These are phyloP conservation scores for Trichonephila clavata DNA, from an alignment of 1,140 invertebrate genomes.

Conservation along the genomic window DNA sequence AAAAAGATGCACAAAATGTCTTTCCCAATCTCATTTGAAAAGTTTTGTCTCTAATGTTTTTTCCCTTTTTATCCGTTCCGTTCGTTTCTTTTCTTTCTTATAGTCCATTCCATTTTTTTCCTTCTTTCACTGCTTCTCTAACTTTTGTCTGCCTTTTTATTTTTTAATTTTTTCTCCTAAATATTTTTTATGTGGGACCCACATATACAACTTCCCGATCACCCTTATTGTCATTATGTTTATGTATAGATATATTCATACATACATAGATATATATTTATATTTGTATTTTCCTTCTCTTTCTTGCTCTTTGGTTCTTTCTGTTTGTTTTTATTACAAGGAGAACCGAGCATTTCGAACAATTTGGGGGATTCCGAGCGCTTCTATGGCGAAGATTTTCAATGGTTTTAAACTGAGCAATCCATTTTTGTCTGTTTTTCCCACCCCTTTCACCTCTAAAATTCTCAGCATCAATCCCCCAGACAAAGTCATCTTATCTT, in stretches of 20 bases:
- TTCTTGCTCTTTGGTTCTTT: neutral
- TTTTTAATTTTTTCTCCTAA: constrained; percentile 49
- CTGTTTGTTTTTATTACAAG: constrained; percentile 34
- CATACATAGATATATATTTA: neutral
- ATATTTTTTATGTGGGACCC: constrained; percentile 60
- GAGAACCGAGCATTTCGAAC: neutral
- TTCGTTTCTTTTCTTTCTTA: constrained; percentile 56
- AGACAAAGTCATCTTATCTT: constrained; percentile 9
- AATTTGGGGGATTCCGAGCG: neutral
- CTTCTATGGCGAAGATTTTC: constrained; percentile 5
- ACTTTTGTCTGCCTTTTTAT: constrained; percentile 20
- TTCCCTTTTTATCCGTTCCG: constrained; percentile 42
- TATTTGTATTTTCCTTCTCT: neutral
- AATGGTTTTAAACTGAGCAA: constrained; percentile 48
- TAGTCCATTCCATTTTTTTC: constrained; percentile 48
- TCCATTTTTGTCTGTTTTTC: constrained; percentile 43
- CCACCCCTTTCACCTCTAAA: neutral
- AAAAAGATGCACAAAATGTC: constrained; percentile 69
- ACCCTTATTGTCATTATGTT: constrained; percentile 28
- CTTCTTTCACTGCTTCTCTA: neutral
- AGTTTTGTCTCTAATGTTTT: constrained; percentile 74
- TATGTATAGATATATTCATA: neutral
- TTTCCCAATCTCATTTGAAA: constrained; percentile 75
- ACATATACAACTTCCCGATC: constrained; percentile 9
- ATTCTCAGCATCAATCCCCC: neutral